A percentile compares a stretch with the other conserved stretches of the same genome.
These are phyloP conservation scores for Darevskia nairensis DNA, from an alignment of 2,797 vertebrate species.

Conservation along the genomic window DNA sequence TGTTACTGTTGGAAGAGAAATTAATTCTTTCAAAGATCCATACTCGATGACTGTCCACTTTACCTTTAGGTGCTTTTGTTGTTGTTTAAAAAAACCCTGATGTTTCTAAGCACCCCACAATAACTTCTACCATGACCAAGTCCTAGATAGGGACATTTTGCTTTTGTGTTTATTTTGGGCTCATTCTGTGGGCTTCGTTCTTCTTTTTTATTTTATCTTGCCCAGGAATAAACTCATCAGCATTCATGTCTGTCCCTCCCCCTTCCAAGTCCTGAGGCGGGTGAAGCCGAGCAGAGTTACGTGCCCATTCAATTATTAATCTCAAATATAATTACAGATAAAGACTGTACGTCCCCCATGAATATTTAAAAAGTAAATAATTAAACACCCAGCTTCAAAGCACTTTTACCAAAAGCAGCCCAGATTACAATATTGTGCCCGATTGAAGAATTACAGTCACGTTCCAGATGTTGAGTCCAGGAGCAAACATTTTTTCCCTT, in stretches of 20 bases:
- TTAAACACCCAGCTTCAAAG: slow-evolving; percentile 28
- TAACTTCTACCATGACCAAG: neutral
- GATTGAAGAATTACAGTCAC: neutral
- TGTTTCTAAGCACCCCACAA: neutral
- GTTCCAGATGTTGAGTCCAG: neutral
- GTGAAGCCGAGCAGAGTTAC: neutral
- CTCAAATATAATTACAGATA: slow-evolving; percentile 45
- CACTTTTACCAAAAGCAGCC: slow-evolving; percentile 20
- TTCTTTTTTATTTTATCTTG: neutral
- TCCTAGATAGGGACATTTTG: neutral
- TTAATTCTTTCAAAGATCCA: neutral
- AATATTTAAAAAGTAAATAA: slow-evolving; percentile 41
- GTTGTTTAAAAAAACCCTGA: too few species aligned
- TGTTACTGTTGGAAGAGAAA: neutral
- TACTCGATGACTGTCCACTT: neutral
- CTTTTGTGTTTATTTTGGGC: neutral
- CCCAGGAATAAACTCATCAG: slow-evolving; percentile 25
- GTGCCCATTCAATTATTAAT: slow-evolving; percentile 41
- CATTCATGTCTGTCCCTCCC: neutral
- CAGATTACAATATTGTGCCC: neutral
- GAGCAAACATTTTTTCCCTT: neutral
- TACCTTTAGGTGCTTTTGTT: neutral
- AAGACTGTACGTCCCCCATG: slow-evolving; percentile 23
- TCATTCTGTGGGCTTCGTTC: neutral
- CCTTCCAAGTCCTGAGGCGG: neutral